phyloP scores from a whole-genome alignment of 2,113 vertebrate genomes.

The Scalopus aquaticus region DNA sequence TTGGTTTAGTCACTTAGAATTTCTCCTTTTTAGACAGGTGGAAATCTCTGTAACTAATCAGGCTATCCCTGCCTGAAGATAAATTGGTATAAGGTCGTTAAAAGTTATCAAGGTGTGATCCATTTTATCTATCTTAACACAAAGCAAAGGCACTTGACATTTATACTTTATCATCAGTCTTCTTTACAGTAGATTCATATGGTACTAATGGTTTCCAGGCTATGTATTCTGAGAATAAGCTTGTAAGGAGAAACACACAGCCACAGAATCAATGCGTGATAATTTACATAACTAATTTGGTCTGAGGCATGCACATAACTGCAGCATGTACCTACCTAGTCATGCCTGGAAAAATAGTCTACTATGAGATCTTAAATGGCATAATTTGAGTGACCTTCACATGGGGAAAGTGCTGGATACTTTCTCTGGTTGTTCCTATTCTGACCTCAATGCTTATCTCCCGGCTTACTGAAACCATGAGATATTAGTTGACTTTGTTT shows the following conservation, averaged over 20 bases:
- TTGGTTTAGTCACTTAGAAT: background rate
- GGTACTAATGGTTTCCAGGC: background rate
- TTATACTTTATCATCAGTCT: background rate
- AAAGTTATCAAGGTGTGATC: background rate
- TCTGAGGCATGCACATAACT: background rate
- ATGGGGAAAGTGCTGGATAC: background rate
- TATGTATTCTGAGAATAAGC: slow-evolving; percentile 21
- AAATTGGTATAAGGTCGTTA: background rate
- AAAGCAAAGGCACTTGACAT: background rate
- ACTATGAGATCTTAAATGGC: background rate
- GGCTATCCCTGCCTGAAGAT: background rate
- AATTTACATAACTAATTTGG: background rate
- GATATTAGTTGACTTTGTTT: background rate
- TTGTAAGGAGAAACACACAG: background rate
- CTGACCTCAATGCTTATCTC: background rate
- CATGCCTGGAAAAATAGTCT: background rate
- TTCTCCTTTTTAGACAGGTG: background rate
- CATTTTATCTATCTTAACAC: background rate
- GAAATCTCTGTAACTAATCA: background rate
- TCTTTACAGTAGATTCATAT: slow-evolving; percentile 17
- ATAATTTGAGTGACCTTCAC: background rate
- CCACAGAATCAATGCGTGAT: background rate
- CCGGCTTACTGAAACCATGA: background rate
- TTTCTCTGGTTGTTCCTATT: background rate
- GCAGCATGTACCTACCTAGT: background rate